These are phyloP conservation scores for Gari tellinella DNA, from an alignment of 2,888 invertebrate species.

Conservation along the genomic window DNA sequence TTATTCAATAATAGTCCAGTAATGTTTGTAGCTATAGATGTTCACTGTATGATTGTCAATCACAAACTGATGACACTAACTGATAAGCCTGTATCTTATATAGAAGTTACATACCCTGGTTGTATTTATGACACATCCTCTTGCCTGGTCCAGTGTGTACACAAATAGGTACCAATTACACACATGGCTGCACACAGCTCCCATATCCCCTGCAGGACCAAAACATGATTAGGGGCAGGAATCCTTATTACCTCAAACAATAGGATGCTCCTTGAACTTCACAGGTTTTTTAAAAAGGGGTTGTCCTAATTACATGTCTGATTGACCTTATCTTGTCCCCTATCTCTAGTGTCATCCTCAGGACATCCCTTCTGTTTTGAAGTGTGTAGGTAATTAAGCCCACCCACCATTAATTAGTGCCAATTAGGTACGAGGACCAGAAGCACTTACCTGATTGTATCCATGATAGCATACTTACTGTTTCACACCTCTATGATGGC, in stretches of 20 bases:
- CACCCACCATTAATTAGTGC: slow-evolving; percentile 23
- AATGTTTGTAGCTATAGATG: not conserved
- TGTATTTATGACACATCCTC: slow-evolving; percentile 15
- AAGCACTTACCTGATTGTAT: no score
- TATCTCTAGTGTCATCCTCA: not conserved
- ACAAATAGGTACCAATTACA: not conserved
- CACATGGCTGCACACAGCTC: no score
- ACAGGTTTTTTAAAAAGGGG: no score
- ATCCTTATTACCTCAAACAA: no score
- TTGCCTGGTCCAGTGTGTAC: not conserved
- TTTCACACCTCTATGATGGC: no score
- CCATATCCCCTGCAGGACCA: no score
- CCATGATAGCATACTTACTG: no score
- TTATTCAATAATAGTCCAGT: no score
- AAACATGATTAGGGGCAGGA: no score
- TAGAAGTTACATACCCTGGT: slow-evolving; percentile 14
- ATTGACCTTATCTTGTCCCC: no score
- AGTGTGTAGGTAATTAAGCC: slow-evolving; percentile 24
- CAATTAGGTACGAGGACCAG: slow-evolving; percentile 20
- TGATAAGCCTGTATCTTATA: slow-evolving; percentile 45
- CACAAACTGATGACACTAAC: slow-evolving; percentile 31
- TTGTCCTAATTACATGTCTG: no score
- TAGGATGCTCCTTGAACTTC: no score
- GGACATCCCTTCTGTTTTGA: slow-evolving; percentile 13
- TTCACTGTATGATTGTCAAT: not conserved